Conservation (phyloP, 2,797 vertebrate species). For the Carcharodon carcharias region DNA sequence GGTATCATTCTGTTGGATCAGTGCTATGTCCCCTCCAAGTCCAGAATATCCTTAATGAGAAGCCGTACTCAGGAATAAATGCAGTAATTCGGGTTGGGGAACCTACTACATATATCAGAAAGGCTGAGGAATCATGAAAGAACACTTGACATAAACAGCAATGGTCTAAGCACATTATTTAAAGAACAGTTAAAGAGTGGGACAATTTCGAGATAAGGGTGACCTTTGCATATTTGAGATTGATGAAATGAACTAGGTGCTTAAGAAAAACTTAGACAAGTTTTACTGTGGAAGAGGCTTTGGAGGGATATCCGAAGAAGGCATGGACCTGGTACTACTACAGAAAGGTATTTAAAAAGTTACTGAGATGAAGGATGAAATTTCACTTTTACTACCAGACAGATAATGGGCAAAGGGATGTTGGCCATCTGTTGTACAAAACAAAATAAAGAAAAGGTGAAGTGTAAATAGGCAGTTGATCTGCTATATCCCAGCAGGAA, state of each 20-base stretch:
- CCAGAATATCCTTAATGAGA: neutral
- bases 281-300: neutral
- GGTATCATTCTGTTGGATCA: neutral
- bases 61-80: neutral
- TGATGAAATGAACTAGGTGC: neutral
- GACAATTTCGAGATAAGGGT: neutral
- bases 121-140: neutral
- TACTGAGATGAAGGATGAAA: neutral
- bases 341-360: neutral
- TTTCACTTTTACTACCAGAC: neutral
- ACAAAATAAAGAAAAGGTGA: no score
- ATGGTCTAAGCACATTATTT: neutral
- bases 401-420: neutral
- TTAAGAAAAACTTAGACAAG: neutral
- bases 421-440: no score
- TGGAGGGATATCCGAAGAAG: neutral
- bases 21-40: neutral
- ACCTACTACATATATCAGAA: neutral
- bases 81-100: neutral
- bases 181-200: neutral
- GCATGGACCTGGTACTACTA: neutral
- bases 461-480: no score
- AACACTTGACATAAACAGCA: neutral
- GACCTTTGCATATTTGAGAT: neutral
- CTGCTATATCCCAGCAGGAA: no score